Conservation (phyloP, 64 coral and sea anemone species). For the Anthopleura sola region DNA sequence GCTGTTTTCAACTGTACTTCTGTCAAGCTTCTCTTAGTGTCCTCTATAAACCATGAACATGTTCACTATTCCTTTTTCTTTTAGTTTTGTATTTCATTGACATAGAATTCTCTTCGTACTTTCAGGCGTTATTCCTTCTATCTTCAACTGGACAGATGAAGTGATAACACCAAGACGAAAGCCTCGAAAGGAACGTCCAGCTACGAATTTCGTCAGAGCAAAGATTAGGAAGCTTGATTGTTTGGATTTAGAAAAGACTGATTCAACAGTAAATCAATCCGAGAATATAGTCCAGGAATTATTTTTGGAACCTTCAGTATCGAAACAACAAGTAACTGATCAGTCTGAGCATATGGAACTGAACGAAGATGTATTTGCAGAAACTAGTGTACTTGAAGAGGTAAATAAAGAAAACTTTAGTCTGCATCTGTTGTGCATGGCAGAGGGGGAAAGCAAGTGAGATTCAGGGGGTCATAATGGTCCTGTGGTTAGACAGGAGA, state of each 20-base stretch:
- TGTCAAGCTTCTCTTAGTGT: too few species aligned
- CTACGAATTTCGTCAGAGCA: background rate
- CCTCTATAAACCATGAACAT: too few species aligned
- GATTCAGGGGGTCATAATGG: background rate
- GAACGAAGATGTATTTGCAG: background rate
- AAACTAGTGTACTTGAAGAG: background rate
- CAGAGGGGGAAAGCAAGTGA: conserved; percentile 5
- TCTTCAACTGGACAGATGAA: too few species aligned
- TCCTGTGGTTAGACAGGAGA: background rate
- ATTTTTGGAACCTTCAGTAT: background rate
- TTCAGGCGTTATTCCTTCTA: too few species aligned
- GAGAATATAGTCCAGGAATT: background rate
- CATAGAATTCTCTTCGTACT: too few species aligned
- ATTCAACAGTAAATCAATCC: background rate
- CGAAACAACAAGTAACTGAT: background rate
- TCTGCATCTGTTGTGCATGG: background rate
- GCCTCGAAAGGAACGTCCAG: too few species aligned
- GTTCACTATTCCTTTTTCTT: too few species aligned
- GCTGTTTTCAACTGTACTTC: too few species aligned
- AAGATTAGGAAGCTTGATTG: background rate
- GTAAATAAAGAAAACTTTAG: background rate
- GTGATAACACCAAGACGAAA: too few species aligned
- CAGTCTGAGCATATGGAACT: background rate
- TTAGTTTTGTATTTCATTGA: too few species aligned
- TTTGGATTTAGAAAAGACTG: too few species aligned